Evolutionary conservation across 2,113 vertebrate species (phyloP).

Genomic region (Picathartes gymnocephalus): DNA sequence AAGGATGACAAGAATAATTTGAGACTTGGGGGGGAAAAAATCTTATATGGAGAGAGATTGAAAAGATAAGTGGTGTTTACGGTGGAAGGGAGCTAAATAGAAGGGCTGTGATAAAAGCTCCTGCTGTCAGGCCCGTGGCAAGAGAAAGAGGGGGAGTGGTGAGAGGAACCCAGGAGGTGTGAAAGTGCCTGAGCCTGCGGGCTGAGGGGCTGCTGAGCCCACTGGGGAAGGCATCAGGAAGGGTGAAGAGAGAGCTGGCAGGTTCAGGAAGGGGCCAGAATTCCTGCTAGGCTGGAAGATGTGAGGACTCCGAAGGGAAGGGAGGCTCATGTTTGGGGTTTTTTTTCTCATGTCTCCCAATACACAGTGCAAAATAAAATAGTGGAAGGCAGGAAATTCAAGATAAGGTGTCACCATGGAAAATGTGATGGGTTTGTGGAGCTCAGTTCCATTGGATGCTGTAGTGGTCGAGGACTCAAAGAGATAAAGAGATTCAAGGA

Average conservation of each 20-base stretch:
- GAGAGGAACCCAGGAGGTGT: not conserved
- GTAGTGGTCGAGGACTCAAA: not conserved
- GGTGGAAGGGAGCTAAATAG: conserved; percentile 49
- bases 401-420: not conserved
- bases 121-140: not conserved
- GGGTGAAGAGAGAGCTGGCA: not conserved
- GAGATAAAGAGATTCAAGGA: not conserved
- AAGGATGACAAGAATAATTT: conserved; percentile 65
- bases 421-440: not conserved
- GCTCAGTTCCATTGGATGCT: not conserved
- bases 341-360: not conserved
- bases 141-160: not conserved
- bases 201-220: not conserved
- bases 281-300: not conserved
- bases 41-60: conserved; percentile 36
- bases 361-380: not conserved
- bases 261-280: not conserved
- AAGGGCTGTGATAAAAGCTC: conserved; percentile 24
- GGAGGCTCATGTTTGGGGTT: not conserved
- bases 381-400: not conserved
- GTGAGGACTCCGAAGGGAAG: not conserved
- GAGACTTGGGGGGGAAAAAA: conserved; percentile 15
- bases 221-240: not conserved
- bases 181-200: not conserved
- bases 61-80: conserved; percentile 64